These are phyloP conservation scores for Stictocephala bisonia DNA, from an alignment of 2,888 invertebrate species.

Conservation along the genomic window DNA sequence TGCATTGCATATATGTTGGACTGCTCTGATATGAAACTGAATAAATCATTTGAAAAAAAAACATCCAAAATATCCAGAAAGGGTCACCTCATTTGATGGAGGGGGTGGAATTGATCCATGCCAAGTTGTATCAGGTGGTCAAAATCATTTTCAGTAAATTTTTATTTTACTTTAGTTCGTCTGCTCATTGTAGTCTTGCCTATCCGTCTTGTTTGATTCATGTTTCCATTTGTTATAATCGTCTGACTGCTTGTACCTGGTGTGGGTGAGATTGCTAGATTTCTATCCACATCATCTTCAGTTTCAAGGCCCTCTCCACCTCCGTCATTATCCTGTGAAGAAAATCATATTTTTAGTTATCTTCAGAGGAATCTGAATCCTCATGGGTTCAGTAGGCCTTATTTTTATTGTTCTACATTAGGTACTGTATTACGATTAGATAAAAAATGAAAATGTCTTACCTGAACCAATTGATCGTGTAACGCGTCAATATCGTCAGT, in stretches of 20 bases:
- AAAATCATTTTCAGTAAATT: not conserved
- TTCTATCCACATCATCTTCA: too few species aligned
- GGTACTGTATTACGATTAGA: too few species aligned
- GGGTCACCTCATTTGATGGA: constrained; percentile 38
- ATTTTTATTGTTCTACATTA: too few species aligned
- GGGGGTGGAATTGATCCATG: constrained; percentile 40
- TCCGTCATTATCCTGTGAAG: not conserved
- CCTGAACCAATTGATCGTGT: too few species aligned
- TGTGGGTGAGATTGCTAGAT: not conserved
- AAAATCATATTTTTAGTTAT: too few species aligned
- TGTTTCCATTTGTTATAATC: not conserved
- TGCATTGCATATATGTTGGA: constrained; percentile 38
- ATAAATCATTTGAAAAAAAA: constrained; percentile 34
- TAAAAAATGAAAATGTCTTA: too few species aligned
- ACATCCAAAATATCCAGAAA: constrained; percentile 18
- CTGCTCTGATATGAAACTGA: not conserved
- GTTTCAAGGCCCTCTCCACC: not conserved
- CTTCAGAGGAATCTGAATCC: too few species aligned
- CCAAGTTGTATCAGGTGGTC: constrained; percentile 15
- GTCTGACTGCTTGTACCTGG: not conserved
- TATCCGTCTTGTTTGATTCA: not conserved
- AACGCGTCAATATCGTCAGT: too few species aligned
- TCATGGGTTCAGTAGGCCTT: too few species aligned
- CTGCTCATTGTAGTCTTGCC: not conserved
- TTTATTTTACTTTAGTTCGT: not conserved